These are phyloP conservation scores for Dorcus parallelipipedus DNA, from an alignment of 2,888 invertebrate species.

Conservation along the genomic window DNA sequence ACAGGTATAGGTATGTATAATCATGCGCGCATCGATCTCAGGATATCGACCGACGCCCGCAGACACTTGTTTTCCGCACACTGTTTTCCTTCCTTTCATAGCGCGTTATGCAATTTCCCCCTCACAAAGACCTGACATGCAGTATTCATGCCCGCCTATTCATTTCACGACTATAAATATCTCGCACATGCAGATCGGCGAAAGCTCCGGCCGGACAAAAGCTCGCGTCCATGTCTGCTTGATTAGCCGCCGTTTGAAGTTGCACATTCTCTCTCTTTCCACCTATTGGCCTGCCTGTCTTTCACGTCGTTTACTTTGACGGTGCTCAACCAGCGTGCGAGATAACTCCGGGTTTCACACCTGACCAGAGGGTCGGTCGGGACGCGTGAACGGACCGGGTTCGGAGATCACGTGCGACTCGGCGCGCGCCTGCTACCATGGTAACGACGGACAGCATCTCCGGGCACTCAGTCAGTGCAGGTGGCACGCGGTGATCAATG, in stretches of 20 bases:
- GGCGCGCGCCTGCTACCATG: constrained; percentile 39
- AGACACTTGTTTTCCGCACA: constrained; percentile 9
- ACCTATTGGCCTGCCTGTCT: constrained; percentile 14
- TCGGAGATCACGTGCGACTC: constrained; percentile 50
- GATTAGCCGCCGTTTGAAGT: constrained; percentile 39
- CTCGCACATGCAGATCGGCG: constrained; percentile 1
- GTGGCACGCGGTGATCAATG: constrained; percentile 44
- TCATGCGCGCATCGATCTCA: constrained; percentile 28
- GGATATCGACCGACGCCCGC: constrained; percentile 19
- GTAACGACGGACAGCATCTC: constrained; percentile 40
- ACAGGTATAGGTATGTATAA: constrained; percentile 36
- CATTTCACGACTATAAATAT: constrained; percentile 11
- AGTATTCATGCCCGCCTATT: constrained; percentile 22
- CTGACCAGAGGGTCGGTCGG: constrained; percentile 21
- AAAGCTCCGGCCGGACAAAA: constrained; percentile 19
- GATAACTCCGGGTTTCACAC: constrained; percentile 28
- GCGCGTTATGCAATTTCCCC: constrained; percentile 19
- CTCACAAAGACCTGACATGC: constrained; percentile 18
- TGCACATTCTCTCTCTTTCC: constrained; percentile 35
- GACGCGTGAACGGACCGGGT: constrained; percentile 42
- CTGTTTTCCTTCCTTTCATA: constrained; percentile 16
- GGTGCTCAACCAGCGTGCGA: constrained; percentile 35
- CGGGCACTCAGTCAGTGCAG: constrained; percentile 47
- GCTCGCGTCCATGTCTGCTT: constrained; percentile 19
- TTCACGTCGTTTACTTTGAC: constrained; percentile 18